Percentiles rank a stretch among this genome's conserved stretches.
Conservation (phyloP, 2,797 vertebrate genomes). For the Molothrus aeneus region DNA sequence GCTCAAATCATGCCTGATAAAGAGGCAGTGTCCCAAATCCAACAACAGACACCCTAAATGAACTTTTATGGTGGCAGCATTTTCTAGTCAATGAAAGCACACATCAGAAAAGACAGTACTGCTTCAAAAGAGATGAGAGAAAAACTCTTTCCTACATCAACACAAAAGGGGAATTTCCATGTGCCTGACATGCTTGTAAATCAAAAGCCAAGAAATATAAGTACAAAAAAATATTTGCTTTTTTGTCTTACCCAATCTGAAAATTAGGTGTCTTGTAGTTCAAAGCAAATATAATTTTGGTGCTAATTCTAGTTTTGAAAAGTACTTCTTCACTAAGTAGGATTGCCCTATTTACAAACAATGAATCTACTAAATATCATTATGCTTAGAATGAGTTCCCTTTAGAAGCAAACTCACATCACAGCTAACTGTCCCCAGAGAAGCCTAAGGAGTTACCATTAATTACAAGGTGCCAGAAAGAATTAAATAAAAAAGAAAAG, state of each 20-base stretch:
- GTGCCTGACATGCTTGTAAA: background rate
- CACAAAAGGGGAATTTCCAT: background rate
- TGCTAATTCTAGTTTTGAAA: background rate
- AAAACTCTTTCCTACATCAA: background rate
- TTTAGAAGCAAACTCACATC: background rate
- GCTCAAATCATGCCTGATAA: background rate
- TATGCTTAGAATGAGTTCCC: background rate
- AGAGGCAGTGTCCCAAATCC: slow-evolving; percentile 14
- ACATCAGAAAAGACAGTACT: background rate
- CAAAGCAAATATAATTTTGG: background rate
- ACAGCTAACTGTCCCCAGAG: background rate
- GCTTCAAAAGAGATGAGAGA: background rate
- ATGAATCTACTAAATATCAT: background rate
- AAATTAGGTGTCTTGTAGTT: background rate
- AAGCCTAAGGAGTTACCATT: background rate
- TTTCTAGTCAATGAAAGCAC: background rate
- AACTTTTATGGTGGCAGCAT: background rate
- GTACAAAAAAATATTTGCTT: background rate
- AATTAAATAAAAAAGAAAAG: background rate
- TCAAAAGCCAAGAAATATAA: background rate
- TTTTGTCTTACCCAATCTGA: background rate
- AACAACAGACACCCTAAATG: background rate
- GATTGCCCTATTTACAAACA: background rate
- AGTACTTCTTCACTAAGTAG: background rate
- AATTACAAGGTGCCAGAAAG: background rate